phyloP scores from a whole-genome alignment of 2,113 vertebrate species.

The Hyla sarda region DNA sequence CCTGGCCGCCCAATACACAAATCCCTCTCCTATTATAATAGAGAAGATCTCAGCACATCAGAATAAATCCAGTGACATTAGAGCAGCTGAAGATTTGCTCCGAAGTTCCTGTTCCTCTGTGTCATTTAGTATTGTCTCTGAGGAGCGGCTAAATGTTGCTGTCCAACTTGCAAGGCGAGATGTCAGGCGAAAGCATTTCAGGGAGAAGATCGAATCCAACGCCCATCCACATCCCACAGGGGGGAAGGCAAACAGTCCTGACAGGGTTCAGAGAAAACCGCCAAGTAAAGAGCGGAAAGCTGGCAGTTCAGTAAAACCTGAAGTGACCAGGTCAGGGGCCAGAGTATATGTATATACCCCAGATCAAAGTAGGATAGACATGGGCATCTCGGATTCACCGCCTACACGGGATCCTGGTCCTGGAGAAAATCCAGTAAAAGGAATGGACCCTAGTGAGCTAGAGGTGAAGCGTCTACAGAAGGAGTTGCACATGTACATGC shows the following conservation, averaged over 20 bases:
- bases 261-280: slow-evolving; percentile 50
- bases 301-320: slow-evolving; percentile 61
- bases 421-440: slow-evolving; percentile 53
- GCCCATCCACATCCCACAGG: neutral
- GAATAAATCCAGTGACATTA: slow-evolving; percentile 33
- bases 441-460: slow-evolving; percentile 64
- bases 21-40: slow-evolving; percentile 83
- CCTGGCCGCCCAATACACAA: slow-evolving; percentile 75
- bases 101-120: slow-evolving; percentile 70
- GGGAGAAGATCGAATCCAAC: slow-evolving; percentile 65
- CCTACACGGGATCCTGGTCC: slow-evolving; percentile 70
- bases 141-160: slow-evolving; percentile 85
- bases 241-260: neutral
- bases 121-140: slow-evolving; percentile 84
- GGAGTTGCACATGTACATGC: slow-evolving; percentile 83
- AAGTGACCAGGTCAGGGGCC: slow-evolving; percentile 62
- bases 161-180: slow-evolving; percentile 87
- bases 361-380: slow-evolving; percentile 57
- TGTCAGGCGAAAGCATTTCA: slow-evolving; percentile 73
- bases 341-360: slow-evolving; percentile 67
- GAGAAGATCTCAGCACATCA: slow-evolving; percentile 78
- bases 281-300: slow-evolving; percentile 56
- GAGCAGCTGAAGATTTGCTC: slow-evolving; percentile 56
- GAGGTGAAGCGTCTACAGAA: slow-evolving; percentile 79
- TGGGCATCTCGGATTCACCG: slow-evolving; percentile 63